These are phyloP conservation scores for Acholoe squamosa DNA, from an alignment of 2,888 invertebrate species.

Conservation along the genomic window DNA sequence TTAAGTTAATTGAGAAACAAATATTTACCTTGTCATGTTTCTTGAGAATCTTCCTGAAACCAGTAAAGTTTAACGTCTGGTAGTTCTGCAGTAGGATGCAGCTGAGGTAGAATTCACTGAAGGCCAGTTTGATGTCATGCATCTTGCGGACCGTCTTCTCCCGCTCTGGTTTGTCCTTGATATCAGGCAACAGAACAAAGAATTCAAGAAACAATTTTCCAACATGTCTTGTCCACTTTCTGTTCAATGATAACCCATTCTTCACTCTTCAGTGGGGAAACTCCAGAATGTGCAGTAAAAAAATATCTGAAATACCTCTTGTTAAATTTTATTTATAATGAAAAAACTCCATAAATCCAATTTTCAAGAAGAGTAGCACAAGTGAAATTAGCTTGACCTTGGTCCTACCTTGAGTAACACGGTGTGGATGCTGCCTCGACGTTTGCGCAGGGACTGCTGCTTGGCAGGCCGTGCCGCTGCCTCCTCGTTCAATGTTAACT, in stretches of 20 bases:
- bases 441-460: conserved; percentile 38
- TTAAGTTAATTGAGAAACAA: no score
- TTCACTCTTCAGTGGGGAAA: no score
- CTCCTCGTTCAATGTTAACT: conserved; percentile 87
- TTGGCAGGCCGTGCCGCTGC: conserved; percentile 48
- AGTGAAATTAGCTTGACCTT: not conserved
- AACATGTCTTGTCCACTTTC: no score
- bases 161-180: conserved; percentile 18
- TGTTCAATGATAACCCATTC: not conserved
- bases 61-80: conserved; percentile 98
- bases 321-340: no score
- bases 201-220: not conserved
- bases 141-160: conserved; percentile 67
- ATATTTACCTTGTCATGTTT: conserved; percentile 99
- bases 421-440: conserved; percentile 8
- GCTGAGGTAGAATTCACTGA: conserved; percentile 98
- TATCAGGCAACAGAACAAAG: not conserved
- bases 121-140: conserved; percentile 97
- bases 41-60: conserved; percentile 99
- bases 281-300: no score
- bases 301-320: no score
- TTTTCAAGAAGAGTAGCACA: no score
- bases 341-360: no score
- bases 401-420: not conserved
- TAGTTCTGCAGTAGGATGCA: conserved; percentile 98